A percentile compares a stretch with the other conserved stretches of the same genome.
Evolutionary conservation across 2,113 vertebrate species (phyloP).

Genomic region (Gadus macrocephalus): DNA sequence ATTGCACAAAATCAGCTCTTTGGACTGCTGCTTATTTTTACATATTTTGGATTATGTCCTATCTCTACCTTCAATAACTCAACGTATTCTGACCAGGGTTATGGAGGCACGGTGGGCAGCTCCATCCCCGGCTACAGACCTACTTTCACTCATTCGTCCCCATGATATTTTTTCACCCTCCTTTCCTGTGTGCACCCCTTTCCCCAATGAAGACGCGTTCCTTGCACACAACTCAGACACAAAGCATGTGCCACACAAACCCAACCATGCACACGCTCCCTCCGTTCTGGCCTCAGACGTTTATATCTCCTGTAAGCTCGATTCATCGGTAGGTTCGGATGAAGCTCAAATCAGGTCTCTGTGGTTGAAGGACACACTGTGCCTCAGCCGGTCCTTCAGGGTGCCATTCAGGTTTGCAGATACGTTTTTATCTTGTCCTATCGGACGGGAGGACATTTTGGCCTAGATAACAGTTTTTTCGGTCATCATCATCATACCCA

Average conservation of each 20-base stretch:
- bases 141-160: conserved; percentile 54
- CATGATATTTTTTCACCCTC: conserved; percentile 21
- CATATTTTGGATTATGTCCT: too few species aligned
- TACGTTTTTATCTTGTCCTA: conserved; percentile 9
- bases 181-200: conserved; percentile 19
- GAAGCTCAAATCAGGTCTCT: background rate
- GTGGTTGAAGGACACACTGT: background rate
- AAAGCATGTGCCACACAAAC: background rate
- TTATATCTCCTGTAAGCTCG: background rate
- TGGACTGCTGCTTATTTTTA: too few species aligned
- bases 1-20: background rate
- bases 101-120: background rate
- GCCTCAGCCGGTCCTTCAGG: background rate
- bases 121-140: too few species aligned
- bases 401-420: too few species aligned
- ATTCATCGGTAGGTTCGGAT: background rate
- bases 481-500: background rate
- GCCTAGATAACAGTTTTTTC: conserved; percentile 5
- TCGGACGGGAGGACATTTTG: conserved; percentile 2
- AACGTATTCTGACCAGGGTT: background rate
- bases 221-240: background rate
- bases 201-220: conserved; percentile 8
- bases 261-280: background rate
- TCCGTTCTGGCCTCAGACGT: background rate
- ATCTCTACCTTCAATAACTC: too few species aligned